A percentile compares a stretch with the other conserved stretches of the same genome.
Evolutionary conservation across 2,888 invertebrate species (phyloP).

Genomic region (Oscheius sp.): DNA sequence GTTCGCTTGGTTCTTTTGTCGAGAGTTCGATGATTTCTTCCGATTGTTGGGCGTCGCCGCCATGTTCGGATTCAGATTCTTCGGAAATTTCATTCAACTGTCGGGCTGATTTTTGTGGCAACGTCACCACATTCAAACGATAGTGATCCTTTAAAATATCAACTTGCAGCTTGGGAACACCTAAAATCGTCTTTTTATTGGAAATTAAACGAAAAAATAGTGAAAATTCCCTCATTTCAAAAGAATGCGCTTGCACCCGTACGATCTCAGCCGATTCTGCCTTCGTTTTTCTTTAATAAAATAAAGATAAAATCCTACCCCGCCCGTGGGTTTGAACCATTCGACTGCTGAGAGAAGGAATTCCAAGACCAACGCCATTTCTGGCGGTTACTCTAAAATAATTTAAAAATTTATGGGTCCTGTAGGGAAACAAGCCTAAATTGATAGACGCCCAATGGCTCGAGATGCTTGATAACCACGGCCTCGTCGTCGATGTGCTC

Average conservation of each 20-base stretch:
- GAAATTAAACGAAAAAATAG: not conserved
- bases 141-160: slow-evolving; percentile 64
- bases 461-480: slow-evolving; percentile 84
- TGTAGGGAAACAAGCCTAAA: slow-evolving; percentile 42
- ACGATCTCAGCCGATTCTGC: not conserved
- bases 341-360: slow-evolving; percentile 82
- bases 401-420: not conserved
- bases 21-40: slow-evolving; percentile 41
- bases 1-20: slow-evolving; percentile 45
- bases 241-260: not conserved
- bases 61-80: slow-evolving; percentile 58
- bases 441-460: slow-evolving; percentile 85
- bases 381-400: slow-evolving; percentile 84
- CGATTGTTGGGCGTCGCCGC: slow-evolving; percentile 30
- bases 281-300: no score
- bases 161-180: slow-evolving; percentile 83
- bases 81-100: slow-evolving; percentile 56
- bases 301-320: slow-evolving; percentile 49
- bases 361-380: slow-evolving; percentile 93
- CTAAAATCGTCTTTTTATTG: slow-evolving; percentile 61
- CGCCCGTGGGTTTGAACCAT: slow-evolving; percentile 72
- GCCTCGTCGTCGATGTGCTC: slow-evolving; percentile 90
- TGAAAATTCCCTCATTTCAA: not conserved
- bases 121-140: slow-evolving; percentile 54
- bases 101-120: slow-evolving; percentile 52